These are phyloP conservation scores for Leptinotarsa tumamoca DNA, from an alignment of 2,888 invertebrate genomes.

Conservation along the genomic window DNA sequence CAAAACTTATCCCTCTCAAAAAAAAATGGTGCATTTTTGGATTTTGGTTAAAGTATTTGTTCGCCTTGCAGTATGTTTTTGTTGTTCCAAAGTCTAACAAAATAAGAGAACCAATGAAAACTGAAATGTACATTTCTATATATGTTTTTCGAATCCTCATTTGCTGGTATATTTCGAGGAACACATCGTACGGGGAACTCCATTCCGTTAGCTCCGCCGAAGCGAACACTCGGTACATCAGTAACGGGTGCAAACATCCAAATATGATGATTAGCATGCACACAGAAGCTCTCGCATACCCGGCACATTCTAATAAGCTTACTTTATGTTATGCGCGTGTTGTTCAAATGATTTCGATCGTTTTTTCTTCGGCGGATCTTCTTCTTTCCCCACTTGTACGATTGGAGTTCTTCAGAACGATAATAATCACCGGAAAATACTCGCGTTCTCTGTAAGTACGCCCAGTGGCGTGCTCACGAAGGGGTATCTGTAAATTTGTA, in stretches of 20 bases:
- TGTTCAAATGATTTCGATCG: conserved; percentile 31
- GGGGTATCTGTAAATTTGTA: no score
- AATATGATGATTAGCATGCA: conserved; percentile 50
- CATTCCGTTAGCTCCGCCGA: background rate
- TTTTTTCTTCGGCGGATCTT: conserved; percentile 32
- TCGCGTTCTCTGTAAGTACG: conserved; percentile 58
- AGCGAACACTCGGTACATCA: background rate
- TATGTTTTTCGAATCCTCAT: background rate
- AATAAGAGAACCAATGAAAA: no score
- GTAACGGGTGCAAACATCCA: conserved; percentile 36
- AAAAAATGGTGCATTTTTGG: no score
- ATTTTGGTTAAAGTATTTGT: no score
- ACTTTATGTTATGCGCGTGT: conserved; percentile 40
- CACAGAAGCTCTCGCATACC: conserved; percentile 38
- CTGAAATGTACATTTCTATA: no score
- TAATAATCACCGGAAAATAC: conserved; percentile 61
- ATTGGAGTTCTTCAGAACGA: conserved; percentile 61
- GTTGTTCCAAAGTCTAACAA: no score
- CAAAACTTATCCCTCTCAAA: no score
- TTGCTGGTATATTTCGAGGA: background rate
- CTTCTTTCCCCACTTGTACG: conserved; percentile 49
- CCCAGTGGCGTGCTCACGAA: conserved; percentile 24
- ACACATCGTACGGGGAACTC: background rate
- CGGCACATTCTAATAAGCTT: conserved; percentile 52
- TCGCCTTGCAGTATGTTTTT: no score